A percentile compares a stretch with the other conserved stretches of the same genome.
Conservation (phyloP, 2,797 vertebrate genomes). For the Microctenopoma stevenorrisi region DNA sequence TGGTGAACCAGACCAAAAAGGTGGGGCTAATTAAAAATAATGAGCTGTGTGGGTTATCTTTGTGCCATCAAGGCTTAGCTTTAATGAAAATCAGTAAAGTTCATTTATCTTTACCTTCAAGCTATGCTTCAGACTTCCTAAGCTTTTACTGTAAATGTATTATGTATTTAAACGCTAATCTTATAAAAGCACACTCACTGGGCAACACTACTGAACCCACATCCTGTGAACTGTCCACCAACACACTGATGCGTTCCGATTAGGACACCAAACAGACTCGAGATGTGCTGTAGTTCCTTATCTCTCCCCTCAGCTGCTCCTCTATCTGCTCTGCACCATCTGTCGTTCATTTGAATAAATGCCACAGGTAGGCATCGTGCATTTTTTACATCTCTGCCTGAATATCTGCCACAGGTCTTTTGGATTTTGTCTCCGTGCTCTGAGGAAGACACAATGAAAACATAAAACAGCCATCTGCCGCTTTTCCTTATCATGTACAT, state of each 20-base stretch:
- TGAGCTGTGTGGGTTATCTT: background rate
- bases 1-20: background rate
- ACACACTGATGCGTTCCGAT: constrained; percentile 37
- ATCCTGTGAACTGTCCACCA: constrained; percentile 25
- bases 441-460: constrained; percentile 41
- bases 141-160: background rate
- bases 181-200: background rate
- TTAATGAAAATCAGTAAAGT: background rate
- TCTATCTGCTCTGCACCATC: constrained; percentile 55
- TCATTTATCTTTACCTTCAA: background rate
- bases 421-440: constrained; percentile 41
- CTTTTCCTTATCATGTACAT: constrained; percentile 5
- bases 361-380: constrained; percentile 56
- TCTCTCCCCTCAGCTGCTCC: constrained; percentile 48
- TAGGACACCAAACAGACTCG: constrained; percentile 31
- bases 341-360: constrained; percentile 65
- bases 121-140: background rate
- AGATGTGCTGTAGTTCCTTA: constrained; percentile 35
- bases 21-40: constrained; percentile 15
- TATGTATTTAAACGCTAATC: background rate
- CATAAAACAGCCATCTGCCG: constrained; percentile 62
- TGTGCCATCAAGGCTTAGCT: background rate
- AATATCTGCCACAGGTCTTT: constrained; percentile 54
- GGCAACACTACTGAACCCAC: background rate
- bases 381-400: constrained; percentile 46